Conservation (phyloP, 2,113 vertebrate genomes). For the Coracopsis vasa region DNA sequence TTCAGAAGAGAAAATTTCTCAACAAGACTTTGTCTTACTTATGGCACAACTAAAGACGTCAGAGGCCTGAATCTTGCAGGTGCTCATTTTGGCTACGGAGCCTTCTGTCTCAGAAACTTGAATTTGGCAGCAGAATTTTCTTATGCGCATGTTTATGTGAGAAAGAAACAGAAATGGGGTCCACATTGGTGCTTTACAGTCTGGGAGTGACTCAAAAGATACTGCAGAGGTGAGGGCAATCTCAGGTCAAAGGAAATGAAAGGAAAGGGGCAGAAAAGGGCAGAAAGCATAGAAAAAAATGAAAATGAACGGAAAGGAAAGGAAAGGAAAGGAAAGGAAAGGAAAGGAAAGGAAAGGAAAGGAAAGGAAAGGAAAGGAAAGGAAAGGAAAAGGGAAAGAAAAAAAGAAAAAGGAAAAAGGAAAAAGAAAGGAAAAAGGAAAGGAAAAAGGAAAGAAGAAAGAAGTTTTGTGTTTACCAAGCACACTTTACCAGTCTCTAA, state of each 20-base stretch:
- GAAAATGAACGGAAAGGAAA: too few species aligned
- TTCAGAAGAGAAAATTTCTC: background rate
- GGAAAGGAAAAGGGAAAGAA: too few species aligned
- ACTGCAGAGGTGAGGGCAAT: background rate
- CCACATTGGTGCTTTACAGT: background rate
- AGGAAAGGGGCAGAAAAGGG: too few species aligned
- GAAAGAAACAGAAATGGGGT: background rate
- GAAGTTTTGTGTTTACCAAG: background rate
- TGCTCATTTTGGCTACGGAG: background rate
- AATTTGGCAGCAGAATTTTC: background rate
- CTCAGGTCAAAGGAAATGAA: background rate
- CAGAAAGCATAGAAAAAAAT: too few species aligned
- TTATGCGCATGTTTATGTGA: background rate
- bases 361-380: too few species aligned
- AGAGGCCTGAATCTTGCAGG: background rate
- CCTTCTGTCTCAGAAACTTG: background rate
- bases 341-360: too few species aligned
- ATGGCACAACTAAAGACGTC: background rate
- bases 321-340: too few species aligned
- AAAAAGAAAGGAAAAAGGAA: too few species aligned
- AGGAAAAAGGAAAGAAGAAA: background rate
- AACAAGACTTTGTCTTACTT: background rate
- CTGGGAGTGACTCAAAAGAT: background rate
- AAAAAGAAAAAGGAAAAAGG: too few species aligned
- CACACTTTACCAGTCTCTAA: background rate